Evolutionary conservation across 2,113 vertebrate species (phyloP), one percentile per base, ranked within the genome.

Genomic region (Lynx canadensis): DNA sequence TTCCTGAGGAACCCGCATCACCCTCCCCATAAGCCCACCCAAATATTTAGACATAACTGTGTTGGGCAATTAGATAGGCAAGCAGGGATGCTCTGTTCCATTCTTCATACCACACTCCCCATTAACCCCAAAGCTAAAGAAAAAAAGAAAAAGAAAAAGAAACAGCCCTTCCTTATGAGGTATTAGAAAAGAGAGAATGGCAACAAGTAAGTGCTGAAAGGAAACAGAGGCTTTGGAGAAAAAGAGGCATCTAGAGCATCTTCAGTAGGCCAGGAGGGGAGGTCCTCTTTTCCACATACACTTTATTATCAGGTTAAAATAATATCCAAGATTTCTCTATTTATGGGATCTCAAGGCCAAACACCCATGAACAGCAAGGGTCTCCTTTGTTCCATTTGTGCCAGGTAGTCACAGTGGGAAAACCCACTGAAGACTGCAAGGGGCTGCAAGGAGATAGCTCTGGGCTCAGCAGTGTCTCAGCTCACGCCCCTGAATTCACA

Each of bases 191-290:
- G 11, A 41, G 23, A 55, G 9, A 29, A 48, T 16, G 16, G 38
- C 14, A 14, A 29, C 29, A 45, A 74, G 45, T 3, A 11, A 21
- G 27, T 14, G 18, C 33, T 74, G 13, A 9, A 7, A 13, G 33
- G 60, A 79, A 81, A n/a, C 57, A 0, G 13, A 60, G 41, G 18
- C 31, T 38, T 63, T 50, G 27, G 52, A 63, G 55, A 21, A 55
- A 48, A 31, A 80, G 50, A 31, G 25, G 16, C 18, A 9, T 25
- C 31, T 31, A 55, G 13, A 38, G n/a, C 1, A 36, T 41, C 15
- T 36, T 52, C 5, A 11, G 0, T 13, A 18, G 65, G 25, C 41
- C 2, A 1, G 31, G 31, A n/a, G 7, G 9, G 4, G 7, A 31
- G 16, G 25, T 15, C 25, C 33, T 45, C n/a, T 66, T 74, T 33